Base-by-base conservation (phyloP, 2,113 vertebrate species). In the Datnioides undecimradiatus region DNA sequence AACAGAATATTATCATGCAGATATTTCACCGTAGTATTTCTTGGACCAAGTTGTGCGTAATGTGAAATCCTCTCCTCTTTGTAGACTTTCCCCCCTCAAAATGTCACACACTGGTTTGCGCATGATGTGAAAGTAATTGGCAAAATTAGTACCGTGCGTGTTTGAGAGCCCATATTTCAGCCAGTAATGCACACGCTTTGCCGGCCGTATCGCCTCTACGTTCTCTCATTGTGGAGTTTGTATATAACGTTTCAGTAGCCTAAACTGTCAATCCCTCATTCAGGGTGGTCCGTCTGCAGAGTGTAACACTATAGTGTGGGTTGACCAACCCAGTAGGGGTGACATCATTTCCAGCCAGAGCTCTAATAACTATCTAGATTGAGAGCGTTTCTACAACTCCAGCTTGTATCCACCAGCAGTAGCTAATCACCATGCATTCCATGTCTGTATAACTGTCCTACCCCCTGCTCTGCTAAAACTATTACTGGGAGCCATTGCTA, bases 1-100 rank as follows among this genome's bases (percentile, higher is more conserved):
- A 93, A 93, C 76, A 64, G 4, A 80, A 76, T 79, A 83, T 88
- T 88, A 88, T 90, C 52, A 71, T 82, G 74, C 62, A 87, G 74
- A 75, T 83, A 87, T 91, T 91, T 90, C 58, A 71, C 34, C 33
- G 13, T 58, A 87, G 86, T 87, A 68, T 84, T 73, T 90, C 51
- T 91, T 91, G 87, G 90, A 88, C 29, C 55, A 29, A 51, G 54
- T 41, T 41, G 21, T 58, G 12, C 72, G 66, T 80, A 88, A 90
- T 86, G 58, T 58, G 75, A 93, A 90, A 82, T 91, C 64, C 69
- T 84, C 69, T 57, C 58, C 33, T 58, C 73, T 67, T 73, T 73
- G 40, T 76, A 79, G 67, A 76, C 72, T 43, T 80, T 77, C 17
- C 46, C 46, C 78, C 52, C 65, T 83, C 59, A 84, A 66, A 78